Base-by-base conservation (phyloP, 2,113 vertebrate genomes). In the Trogon melanurus region DNA sequence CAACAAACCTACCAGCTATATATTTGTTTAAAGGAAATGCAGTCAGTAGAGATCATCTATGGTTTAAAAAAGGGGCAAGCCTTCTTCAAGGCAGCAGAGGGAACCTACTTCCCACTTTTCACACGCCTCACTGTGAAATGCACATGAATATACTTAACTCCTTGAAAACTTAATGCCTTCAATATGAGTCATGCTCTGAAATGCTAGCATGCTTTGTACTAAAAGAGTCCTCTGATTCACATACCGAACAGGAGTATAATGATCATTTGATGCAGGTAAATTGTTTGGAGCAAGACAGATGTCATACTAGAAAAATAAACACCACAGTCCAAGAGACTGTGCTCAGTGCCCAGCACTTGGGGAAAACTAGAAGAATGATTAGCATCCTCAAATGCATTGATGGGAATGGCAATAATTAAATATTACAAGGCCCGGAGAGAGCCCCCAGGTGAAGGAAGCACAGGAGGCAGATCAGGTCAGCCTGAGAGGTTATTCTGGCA, bases 71-170 rank as follows among this genome's bases (percentile, higher is more conserved):
- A 66, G 15, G 50, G 60, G 67, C 88, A 96, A 95, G 54, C 10
- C 82, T 89, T 79, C 66, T 80, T 71, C 83, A 44, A 72, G 87
- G 85, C 91, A 97, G 88, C 89, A 96, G 94, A 92, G 93, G 84
- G 93, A 91, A 93, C 92, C 87, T 96, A 90, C 20, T 83, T 51
- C 64, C 87, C 96, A 89, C 45, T 96, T 96, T 97, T 97, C 66
- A 79, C 56, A 71, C 51, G 38, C 61, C 29, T 93, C 29, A 16
- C 51, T 85, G 48, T 44, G 51, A 90, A 72, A 79, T 23, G 26
- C 53, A 44, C 38, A 47, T 17, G 32, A 88, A 65, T 48, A 48
- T 12, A 60, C 38, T 91, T 69, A 91, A 41, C 27, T 82, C 79
- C 56, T 83, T 72, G 56, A 93, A 91, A 84, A 83, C 48, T 4